These are phyloP conservation scores for Linepithema humile DNA, from an alignment of 1,140 invertebrate species.

Conservation along the genomic window DNA sequence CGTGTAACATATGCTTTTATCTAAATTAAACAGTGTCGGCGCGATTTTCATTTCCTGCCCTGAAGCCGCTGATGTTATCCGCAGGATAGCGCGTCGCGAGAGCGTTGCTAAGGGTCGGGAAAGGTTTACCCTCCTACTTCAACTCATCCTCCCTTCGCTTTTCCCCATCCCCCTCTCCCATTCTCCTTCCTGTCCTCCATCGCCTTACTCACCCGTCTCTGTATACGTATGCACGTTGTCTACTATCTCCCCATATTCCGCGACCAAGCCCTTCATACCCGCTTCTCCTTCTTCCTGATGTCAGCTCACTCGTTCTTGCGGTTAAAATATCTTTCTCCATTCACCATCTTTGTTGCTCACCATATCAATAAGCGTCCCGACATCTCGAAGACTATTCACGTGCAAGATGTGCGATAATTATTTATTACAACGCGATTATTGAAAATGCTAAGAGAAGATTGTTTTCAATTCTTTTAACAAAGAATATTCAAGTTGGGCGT, in stretches of 20 bases:
- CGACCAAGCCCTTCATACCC: conserved; percentile 75
- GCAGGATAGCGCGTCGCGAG: conserved; percentile 80
- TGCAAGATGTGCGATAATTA: conserved; percentile 1
- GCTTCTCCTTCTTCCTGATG: conserved; percentile 56
- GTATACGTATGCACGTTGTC: conserved; percentile 71
- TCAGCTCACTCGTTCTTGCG: conserved; percentile 52
- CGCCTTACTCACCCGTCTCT: conserved; percentile 58
- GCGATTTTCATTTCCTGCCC: conserved; percentile 86
- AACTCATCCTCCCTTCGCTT: conserved; percentile 58
- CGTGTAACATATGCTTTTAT: conserved; percentile 86
- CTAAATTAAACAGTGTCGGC: conserved; percentile 86
- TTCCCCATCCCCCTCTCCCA: conserved; percentile 6
- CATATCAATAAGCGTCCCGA: conserved; percentile 14
- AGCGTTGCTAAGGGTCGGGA: conserved; percentile 79
- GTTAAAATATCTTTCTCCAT: conserved; percentile 51
- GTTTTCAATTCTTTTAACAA: too few species aligned
- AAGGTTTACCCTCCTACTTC: conserved; percentile 72
- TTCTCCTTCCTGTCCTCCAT: conserved; percentile 53
- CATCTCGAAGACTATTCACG: background rate
- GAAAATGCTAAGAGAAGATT: background rate
- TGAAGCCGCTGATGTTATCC: conserved; percentile 84
- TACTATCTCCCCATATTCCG: conserved; percentile 79
- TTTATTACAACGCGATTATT: background rate
- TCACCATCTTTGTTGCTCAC: conserved; percentile 18
- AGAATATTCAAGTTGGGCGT: too few species aligned